Percentiles rank a stretch among this genome's conserved stretches.
These are phyloP conservation scores for Lepidochrysops patricia DNA, from an alignment of 2,888 invertebrate genomes.

Conservation along the genomic window DNA sequence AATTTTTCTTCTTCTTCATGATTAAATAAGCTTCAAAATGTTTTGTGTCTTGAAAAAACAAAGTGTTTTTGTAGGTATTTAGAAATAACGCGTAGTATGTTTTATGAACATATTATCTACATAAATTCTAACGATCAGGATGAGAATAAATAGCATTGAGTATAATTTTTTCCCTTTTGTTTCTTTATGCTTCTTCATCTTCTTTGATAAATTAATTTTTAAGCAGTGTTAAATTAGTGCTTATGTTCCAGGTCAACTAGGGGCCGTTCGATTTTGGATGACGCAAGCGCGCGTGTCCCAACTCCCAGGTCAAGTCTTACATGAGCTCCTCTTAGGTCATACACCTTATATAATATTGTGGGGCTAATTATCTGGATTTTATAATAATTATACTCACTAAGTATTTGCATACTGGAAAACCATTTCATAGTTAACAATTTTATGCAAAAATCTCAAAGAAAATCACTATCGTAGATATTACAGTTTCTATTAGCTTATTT, in stretches of 20 bases:
- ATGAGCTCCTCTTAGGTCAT: conserved; percentile 18
- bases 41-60: not conserved
- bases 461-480: too few relatives aligned
- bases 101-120: too few relatives aligned
- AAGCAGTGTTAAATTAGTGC: not conserved
- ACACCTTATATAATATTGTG: not conserved
- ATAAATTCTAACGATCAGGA: too few relatives aligned
- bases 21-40: not conserved
- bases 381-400: too few relatives aligned
- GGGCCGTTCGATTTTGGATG: conserved; percentile 23
- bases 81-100: not conserved
- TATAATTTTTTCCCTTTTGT: too few relatives aligned
- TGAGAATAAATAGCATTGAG: too few relatives aligned
- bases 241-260: conserved; percentile 18
- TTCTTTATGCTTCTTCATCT: not conserved
- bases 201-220: not conserved
- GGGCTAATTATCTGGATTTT: conserved; percentile 5
- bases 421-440: too few relatives aligned
- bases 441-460: too few relatives aligned
- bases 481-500: too few relatives aligned
- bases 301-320: conserved; percentile 23
- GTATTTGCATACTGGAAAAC: not conserved
- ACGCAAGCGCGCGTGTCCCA: conserved; percentile 25
- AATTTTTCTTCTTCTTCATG: not conserved
- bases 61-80: not conserved